These are phyloP conservation scores for Pogoniulus pusillus DNA, from an alignment of 2,797 vertebrate species.

Conservation along the genomic window DNA sequence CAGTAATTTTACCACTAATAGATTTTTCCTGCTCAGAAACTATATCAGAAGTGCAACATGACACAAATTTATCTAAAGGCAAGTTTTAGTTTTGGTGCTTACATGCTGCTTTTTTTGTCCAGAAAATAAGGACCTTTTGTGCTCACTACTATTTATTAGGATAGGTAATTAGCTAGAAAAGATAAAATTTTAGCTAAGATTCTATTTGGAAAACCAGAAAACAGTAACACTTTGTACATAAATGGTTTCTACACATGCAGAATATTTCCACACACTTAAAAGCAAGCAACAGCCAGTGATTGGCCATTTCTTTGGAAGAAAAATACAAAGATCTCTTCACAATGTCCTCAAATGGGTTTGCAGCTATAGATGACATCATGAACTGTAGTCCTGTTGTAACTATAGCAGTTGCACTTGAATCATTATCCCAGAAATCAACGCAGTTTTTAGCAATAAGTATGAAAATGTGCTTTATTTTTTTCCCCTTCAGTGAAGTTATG, in stretches of 20 bases:
- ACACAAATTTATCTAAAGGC: neutral
- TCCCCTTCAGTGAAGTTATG: neutral
- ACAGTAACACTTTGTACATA: neutral
- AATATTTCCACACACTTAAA: neutral
- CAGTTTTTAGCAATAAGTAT: neutral
- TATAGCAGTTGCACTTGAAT: neutral
- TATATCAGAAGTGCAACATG: neutral
- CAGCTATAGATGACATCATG: neutral
- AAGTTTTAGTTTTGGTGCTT: conserved; percentile 22
- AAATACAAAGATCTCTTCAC: neutral
- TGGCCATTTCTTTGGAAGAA: neutral
- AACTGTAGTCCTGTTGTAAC: neutral
- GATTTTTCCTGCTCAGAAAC: neutral
- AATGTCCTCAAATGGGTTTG: neutral
- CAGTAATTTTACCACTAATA: neutral
- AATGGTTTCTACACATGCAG: neutral
- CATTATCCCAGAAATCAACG: neutral
- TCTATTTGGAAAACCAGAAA: neutral
- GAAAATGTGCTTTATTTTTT: neutral
- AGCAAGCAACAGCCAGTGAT: neutral
- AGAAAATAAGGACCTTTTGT: neutral
- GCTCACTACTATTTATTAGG: neutral
- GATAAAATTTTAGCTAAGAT: neutral
- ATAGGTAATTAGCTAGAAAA: neutral
- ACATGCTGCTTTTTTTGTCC: neutral